Conservation (phyloP, 2,888 invertebrate species). For the Nomada fucata region DNA sequence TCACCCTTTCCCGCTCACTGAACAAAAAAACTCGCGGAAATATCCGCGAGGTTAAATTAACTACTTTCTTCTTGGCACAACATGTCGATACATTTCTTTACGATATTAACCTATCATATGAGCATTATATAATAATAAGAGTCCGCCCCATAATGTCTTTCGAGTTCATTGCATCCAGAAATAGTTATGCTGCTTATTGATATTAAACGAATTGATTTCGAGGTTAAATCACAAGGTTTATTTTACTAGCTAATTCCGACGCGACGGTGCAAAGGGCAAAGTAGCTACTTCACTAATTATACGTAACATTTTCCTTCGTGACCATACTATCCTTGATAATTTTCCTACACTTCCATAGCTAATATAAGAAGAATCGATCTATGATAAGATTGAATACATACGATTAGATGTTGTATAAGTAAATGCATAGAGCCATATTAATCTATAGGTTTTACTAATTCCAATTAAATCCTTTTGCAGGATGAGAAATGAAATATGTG, state of each 20-base stretch:
- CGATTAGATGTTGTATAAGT: not conserved
- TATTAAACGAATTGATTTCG: slow-evolving; percentile 47
- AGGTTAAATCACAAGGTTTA: slow-evolving; percentile 52
- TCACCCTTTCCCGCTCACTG: slow-evolving; percentile 78
- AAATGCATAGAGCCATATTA: not conserved
- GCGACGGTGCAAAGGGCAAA: slow-evolving; percentile 34
- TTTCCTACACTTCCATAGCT: not conserved
- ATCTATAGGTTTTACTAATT: slow-evolving; percentile 12
- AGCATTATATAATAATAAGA: slow-evolving; percentile 56
- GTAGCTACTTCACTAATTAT: slow-evolving; percentile 5
- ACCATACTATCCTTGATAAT: not conserved
- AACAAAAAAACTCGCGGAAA: slow-evolving; percentile 38
- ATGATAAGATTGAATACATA: not conserved
- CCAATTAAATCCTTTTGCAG: slow-evolving; percentile 70
- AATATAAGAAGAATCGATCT: not conserved
- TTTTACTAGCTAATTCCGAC: slow-evolving; percentile 25
- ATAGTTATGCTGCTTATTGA: slow-evolving; percentile 19
- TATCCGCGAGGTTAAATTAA: slow-evolving; percentile 64
- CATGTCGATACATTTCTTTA: not conserved
- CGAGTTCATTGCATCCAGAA: slow-evolving; percentile 4
- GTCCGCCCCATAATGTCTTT: slow-evolving; percentile 24
- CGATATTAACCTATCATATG: slow-evolving; percentile 29
- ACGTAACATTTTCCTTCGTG: not conserved
- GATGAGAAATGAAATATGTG: slow-evolving; percentile 76
- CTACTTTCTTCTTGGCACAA: slow-evolving; percentile 15